Evolutionary conservation across 2,113 vertebrate genomes (phyloP), one percentile per base, ranked within the genome.

Genomic region (Garra rufa): DNA sequence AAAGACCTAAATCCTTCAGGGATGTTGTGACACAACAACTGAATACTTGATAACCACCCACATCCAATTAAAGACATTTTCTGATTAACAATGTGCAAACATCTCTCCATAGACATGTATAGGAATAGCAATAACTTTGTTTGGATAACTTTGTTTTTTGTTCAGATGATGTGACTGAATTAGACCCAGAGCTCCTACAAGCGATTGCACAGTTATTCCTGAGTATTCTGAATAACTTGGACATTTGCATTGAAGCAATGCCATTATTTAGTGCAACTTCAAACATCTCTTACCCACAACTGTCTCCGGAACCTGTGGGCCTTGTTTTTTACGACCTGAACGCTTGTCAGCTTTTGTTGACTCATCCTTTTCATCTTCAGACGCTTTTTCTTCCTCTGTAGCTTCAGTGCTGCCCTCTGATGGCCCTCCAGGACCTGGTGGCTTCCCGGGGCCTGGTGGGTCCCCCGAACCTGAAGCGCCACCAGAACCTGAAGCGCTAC

Each of bases 211-310:
- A 79, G 43, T 34, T 63, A 75, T 38, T 77, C 73, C 34, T 63
- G 55, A 89, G 85, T 76, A 57, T 84, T 85, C 26, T 34, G 87
- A 86, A 92, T 89, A 79, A 88, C 84, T 89, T 92, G 81, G 74
- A 84, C 50, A 57, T 87, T 21, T 85, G 82, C 74, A 86, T 92
- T 73, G 91, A 94, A 93, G 91, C 92, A 92, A 89, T 87, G 86
- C 86, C 86, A 89, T 74, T 55, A 9, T 55, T 55, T 2, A 55
- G 19, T 83, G 79, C 70, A 89, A 65, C 46, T n/a, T 83, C 77
- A 41, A 57, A 78, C 73, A 85, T 91, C 59, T 85, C 94, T 94
- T 94, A 95, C 94, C 93, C 89, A 89, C 87, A 86, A 91, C 87
- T 84, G 74, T 88, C 83, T 93, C 89, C 83, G 75, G 83, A 84